A percentile compares a stretch with the other conserved stretches of the same genome.
Conservation (phyloP, 2,113 vertebrate genomes). For the Gallinago undulata region DNA sequence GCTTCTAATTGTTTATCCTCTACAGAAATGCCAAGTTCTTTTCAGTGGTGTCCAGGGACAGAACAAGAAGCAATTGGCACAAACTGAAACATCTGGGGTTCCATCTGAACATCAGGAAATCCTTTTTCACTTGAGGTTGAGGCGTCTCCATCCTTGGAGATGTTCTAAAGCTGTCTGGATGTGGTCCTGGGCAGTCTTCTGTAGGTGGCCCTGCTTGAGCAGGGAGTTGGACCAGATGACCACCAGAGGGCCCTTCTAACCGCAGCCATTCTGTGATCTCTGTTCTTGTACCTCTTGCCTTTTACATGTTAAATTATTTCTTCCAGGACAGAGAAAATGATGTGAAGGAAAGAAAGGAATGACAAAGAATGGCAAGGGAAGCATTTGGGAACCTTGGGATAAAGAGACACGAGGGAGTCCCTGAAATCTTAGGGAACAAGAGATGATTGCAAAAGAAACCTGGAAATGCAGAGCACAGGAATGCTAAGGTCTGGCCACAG, state of each 20-base stretch:
- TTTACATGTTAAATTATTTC: background rate
- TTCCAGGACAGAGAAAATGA: background rate
- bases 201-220: background rate
- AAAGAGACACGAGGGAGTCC: background rate
- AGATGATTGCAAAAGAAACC: background rate
- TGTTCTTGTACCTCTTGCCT: background rate
- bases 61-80: background rate
- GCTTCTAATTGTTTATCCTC: background rate
- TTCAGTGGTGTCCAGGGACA: background rate
- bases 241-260: background rate
- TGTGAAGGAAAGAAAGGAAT: background rate
- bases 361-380: background rate
- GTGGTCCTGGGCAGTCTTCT: background rate
- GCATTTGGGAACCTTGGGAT: background rate
- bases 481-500: background rate
- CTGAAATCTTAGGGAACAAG: background rate
- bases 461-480: background rate
- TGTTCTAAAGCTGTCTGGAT: background rate
- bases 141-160: background rate
- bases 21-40: background rate
- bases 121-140: background rate
- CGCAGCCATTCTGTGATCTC: background rate
- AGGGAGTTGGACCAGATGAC: background rate
- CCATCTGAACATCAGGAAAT: background rate
- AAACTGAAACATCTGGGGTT: background rate